Base-by-base conservation (phyloP, 92 coral and sea anemone genomes). In the Zoanthus gigantus region DNA sequence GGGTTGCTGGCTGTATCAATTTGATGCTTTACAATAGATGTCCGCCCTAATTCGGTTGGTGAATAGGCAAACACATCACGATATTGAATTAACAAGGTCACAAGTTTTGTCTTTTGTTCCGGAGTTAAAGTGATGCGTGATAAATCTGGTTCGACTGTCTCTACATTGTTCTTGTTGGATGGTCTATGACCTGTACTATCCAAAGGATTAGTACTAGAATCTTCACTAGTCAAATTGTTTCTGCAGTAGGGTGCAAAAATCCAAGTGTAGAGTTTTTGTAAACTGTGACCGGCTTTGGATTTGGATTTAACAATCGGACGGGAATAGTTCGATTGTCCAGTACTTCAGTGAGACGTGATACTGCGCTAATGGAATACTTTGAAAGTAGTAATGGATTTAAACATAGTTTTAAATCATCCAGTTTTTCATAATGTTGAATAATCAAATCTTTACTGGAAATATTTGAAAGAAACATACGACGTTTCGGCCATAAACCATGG, bases 1-100 rank as follows among this genome's bases (percentile, higher is more conserved):
- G 58, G 16, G n/a, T 80, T 87, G 30, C 13, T 6, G 9, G 28
- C 83, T 10, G 82, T 85, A 56, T 72, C 73, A 7, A 77, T 76
- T 3, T 60, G 82, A 28, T 86, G 89, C 37, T 76, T 32, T 10
- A 86, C 75, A 56, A 85, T 28, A 0, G 88, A 85, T 12, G 88
- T 85, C 2, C 83, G 71, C 23, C 88, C 83, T 74, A 76, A 76
- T 9, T 86, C 89, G 10, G 57, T 28, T 14, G 18, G 42, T 9
- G 60, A 80, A 9, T 53, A 74, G 14, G 90, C 71, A 17, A 87
- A 76, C 0, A 86, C 68, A 30, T 83, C 65, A 34, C 78, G 88
- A 23, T 83, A 68, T 44, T 72, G 77, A 16, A 52, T 68, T 5
- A 83, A 60, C 23, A 83, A n/a, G 28, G 78, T 18, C 2, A 6